phyloP scores from a whole-genome alignment of 2,888 invertebrate species.

The Drosophila rellima region DNA sequence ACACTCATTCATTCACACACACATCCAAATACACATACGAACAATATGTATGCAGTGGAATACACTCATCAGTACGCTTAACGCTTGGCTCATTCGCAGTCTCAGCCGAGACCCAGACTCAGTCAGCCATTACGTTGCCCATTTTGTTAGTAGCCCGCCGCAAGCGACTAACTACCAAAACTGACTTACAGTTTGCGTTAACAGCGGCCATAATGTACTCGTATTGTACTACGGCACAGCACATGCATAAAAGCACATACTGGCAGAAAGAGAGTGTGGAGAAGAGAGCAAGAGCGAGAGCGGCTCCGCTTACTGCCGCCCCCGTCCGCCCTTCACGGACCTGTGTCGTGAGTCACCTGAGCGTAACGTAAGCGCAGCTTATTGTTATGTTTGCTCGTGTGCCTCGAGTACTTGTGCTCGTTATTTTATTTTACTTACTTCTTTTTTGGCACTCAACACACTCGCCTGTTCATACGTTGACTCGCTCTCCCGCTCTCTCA shows the following conservation, averaged over 20 bases:
- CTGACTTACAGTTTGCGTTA: constrained; percentile 52
- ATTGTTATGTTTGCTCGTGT: constrained; percentile 59
- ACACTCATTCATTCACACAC: constrained; percentile 33
- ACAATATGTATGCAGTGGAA: constrained; percentile 45
- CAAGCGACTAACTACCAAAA: constrained; percentile 77
- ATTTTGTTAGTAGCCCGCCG: constrained; percentile 77
- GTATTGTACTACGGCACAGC: constrained; percentile 37
- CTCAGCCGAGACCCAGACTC: constrained; percentile 53
- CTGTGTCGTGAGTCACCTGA: constrained; percentile 82
- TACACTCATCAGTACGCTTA: constrained; percentile 71
- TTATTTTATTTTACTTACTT: constrained; percentile 31
- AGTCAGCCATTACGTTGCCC: constrained; percentile 78
- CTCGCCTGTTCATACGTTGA: constrained; percentile 1
- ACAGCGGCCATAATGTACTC: constrained; percentile 63
- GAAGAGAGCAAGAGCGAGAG: constrained; percentile 16
- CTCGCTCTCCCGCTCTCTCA: constrained; percentile 28
- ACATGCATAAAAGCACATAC: constrained; percentile 45
- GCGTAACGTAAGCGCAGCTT: constrained; percentile 83
- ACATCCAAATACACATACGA: constrained; percentile 2
- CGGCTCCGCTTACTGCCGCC: constrained; percentile 44
- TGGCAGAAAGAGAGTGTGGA: constrained; percentile 8
- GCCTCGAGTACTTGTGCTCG: constrained; percentile 47
- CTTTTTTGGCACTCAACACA: constrained; percentile 50
- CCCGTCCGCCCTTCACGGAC: constrained; percentile 52
- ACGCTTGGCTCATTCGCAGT: constrained; percentile 70